These are phyloP conservation scores for Caenorhabditis afra DNA, from an alignment of 2,888 invertebrate species.

Conservation along the genomic window DNA sequence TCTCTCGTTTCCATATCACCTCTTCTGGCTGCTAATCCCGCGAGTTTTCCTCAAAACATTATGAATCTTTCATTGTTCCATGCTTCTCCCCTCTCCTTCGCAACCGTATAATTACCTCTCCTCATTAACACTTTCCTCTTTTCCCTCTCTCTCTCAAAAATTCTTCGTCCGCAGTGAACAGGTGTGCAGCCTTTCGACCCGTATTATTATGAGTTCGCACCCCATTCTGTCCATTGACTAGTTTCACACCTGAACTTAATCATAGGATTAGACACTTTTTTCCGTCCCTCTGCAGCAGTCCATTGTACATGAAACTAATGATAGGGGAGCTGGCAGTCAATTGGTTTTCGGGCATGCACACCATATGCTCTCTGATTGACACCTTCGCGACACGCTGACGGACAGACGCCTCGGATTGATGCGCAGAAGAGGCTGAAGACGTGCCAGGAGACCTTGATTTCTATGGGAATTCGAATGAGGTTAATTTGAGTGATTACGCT, in stretches of 20 bases:
- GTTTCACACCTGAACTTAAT: constrained; percentile 58
- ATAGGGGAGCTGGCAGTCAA: constrained; percentile 40
- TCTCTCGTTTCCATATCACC: constrained; percentile 5
- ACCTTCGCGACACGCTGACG: constrained; percentile 43
- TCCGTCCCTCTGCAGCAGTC: background rate
- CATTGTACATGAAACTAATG: constrained; percentile 38
- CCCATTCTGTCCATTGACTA: constrained; percentile 46
- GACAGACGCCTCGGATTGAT: constrained; percentile 21
- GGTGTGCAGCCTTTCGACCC: constrained; percentile 34
- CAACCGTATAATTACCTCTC: constrained; percentile 37
- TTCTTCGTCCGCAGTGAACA: constrained; percentile 14
- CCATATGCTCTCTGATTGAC: constrained; percentile 58
- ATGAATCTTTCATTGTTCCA: constrained; percentile 48
- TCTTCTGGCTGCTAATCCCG: constrained; percentile 7
- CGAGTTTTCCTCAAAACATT: constrained; percentile 27
- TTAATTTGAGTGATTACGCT: constrained; percentile 52
- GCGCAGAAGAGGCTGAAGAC: constrained; percentile 12
- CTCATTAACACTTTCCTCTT: constrained; percentile 43
- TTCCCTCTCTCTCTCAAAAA: constrained; percentile 6
- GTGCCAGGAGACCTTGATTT: constrained; percentile 51
- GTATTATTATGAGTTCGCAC: constrained; percentile 59
- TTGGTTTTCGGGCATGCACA: constrained; percentile 58
- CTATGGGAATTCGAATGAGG: constrained; percentile 52
- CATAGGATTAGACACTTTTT: constrained; percentile 49
- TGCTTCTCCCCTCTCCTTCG: constrained; percentile 25